These are phyloP conservation scores for Aproaerema taeniolella DNA, from an alignment of 2,888 invertebrate genomes.

Conservation along the genomic window DNA sequence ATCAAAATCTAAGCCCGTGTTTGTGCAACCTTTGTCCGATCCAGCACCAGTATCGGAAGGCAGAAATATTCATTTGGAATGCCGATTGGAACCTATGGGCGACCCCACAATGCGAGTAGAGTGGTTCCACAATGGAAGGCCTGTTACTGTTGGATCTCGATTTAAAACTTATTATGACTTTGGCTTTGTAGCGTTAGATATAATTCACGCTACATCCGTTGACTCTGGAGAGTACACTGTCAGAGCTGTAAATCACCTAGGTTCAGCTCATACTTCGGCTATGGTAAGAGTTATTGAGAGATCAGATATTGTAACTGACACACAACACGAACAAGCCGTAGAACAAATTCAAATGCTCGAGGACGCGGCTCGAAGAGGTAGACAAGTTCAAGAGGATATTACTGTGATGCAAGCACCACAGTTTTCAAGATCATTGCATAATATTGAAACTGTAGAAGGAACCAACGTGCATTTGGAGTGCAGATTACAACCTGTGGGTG, in stretches of 20 bases:
- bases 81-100: conserved; percentile 95
- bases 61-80: conserved; percentile 93
- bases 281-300: conserved; percentile 91
- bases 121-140: conserved; percentile 96
- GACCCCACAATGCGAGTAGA: conserved; percentile 97
- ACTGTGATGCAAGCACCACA: conserved; percentile 91
- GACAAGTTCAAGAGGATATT: conserved; percentile 87
- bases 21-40: conserved; percentile 92
- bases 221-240: conserved; percentile 98
- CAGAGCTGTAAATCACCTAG: conserved; percentile 94
- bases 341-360: conserved; percentile 95
- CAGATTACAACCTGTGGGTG: conserved; percentile 92
- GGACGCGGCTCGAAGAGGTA: conserved; percentile 83
- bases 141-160: conserved; percentile 92
- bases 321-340: conserved; percentile 93
- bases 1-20: conserved; percentile 96
- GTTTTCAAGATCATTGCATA: conserved; percentile 91
- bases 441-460: conserved; percentile 92
- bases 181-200: conserved; percentile 97
- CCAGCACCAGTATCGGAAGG: conserved; percentile 92
- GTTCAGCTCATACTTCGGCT: conserved; percentile 93
- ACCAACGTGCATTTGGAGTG: conserved; percentile 96
- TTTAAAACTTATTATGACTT: conserved; percentile 98
- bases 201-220: conserved; percentile 93
- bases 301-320: conserved; percentile 90